Evolutionary conservation across 2,888 invertebrate species (phyloP), one percentile per base, ranked within the genome.

Genomic region (Eupithecia insigniata): DNA sequence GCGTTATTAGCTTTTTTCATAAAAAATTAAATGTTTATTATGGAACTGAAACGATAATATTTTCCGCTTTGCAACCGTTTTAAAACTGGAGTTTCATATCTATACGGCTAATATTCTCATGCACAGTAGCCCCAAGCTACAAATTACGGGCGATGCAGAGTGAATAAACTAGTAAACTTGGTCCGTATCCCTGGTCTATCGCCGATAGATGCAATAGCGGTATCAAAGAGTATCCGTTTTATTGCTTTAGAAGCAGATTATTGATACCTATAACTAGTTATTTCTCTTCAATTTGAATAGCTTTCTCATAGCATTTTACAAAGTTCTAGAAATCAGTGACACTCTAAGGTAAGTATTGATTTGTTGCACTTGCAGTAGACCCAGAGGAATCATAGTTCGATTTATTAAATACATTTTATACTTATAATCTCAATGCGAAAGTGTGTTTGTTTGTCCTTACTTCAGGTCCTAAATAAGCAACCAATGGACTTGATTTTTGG

Each of bases 131-230:
- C 69, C 74, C 71, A 74, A 78, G 80, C 78, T 78, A 81, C 87
- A 87, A 87, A 88, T 87, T 87, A 87, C 85, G 75, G 75, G 67
- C 77, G 74, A 80, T 76, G 74, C 78, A 72, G 78, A 76, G 76
- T 78, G 79, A 79, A 79, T 80, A 76, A 79, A 75, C 78, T 78
- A 76, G 72, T 71, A 76, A 76, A 73, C 70, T 77, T 64, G 74
- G 65, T 79, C 66, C 70, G 70, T 76, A 76, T 66, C 26, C 70
- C 67, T 76, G 75, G 67, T 79, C 76, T 76, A 76, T 76, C 32
- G 69, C 30, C 66, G 73, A 73, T 70, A 39, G 67, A 75, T 70
- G 73, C 76, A 78, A 71, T 67, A 43, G 39, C 34, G 64, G 72
- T 69, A 26, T 36, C 36, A 64, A 64, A 36, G 36, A 64, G 34